Evolutionary conservation across 2,113 vertebrate species (phyloP), one percentile per base, ranked within the genome.

Genomic region (Anhinga anhinga): DNA sequence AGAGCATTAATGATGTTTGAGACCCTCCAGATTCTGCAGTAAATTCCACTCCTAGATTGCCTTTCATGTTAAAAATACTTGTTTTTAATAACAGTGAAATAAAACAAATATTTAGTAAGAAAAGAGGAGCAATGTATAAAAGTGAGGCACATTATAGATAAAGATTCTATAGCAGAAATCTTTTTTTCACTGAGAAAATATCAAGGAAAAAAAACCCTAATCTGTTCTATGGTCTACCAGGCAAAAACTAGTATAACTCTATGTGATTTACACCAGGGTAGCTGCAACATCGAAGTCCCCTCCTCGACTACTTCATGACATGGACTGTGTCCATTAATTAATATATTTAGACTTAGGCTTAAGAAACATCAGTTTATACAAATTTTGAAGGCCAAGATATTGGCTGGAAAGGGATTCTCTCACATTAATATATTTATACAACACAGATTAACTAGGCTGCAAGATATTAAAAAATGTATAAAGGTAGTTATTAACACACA

Each of bases 401-500:
- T 69, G 29, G 25, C 89, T 88, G 67, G 50, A 80, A 88, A 84
- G 18, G 20, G 26, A 77, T 80, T 63, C n/a, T 90, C 42, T 62
- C 19, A 30, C 22, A 89, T 71, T 58, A 71, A 67, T 65, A 42
- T 88, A 44, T 88, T 93, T 59, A 52, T 63, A 80, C 7, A 85
- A 66, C 26, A 85, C 8, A 82, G 15, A 82, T 71, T 71, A 90
- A 63, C 26, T 21, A 42, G 67, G 42, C 42, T 94, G 25, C 42
- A 67, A 77, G 30, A 74, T 59, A 74, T 0, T 71, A 20, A 67
- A 66, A 86, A 86, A 50, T 71, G 18, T 73, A 92, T 83, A 45
- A 90, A 91, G 38, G 32, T 62, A 36, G 52, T 67, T 90, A 95
- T 84, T 63, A 92, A 66, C 23, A 80, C 22, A 45, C 42, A 47